A percentile compares a stretch with the other conserved stretches of the same genome.
Conservation (phyloP, 2,888 invertebrate species). For the Geotrupes spiniger region DNA sequence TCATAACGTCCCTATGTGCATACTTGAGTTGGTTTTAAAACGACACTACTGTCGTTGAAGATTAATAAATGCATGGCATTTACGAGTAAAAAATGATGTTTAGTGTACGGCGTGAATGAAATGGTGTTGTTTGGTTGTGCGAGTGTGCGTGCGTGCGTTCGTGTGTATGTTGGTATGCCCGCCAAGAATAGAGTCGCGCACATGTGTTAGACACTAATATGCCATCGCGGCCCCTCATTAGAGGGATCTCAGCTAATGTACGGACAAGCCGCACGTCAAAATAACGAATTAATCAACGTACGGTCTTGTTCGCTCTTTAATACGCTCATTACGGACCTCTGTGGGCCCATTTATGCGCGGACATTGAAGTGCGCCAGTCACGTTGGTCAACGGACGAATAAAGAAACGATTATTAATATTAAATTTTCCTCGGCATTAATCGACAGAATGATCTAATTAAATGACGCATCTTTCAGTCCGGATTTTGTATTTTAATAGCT, state of each 20-base stretch:
- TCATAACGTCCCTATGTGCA: conserved; percentile 1
- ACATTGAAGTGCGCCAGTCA: too few relatives aligned
- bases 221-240: conserved; percentile 40
- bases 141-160: conserved; percentile 7
- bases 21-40: conserved; percentile 19
- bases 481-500: too few relatives aligned
- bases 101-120: conserved; percentile 16
- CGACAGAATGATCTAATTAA: too few relatives aligned
- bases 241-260: conserved; percentile 46
- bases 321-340: conserved; percentile 10
- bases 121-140: conserved; percentile 10
- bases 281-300: conserved; percentile 51
- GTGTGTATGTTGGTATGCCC: conserved; percentile 14
- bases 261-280: conserved; percentile 50
- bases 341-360: not conserved
- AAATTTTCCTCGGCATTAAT: too few relatives aligned
- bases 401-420: too few relatives aligned
- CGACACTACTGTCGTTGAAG: conserved; percentile 9
- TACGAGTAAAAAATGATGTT: conserved; percentile 21
- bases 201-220: conserved; percentile 34
- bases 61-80: conserved; percentile 18
- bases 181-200: conserved; percentile 21
- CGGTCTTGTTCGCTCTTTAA: conserved; percentile 21
- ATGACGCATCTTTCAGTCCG: too few relatives aligned
- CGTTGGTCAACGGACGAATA: too few relatives aligned